Evolutionary conservation across 1,140 invertebrate species (phyloP).

Genomic region (Bombus picipes): DNA sequence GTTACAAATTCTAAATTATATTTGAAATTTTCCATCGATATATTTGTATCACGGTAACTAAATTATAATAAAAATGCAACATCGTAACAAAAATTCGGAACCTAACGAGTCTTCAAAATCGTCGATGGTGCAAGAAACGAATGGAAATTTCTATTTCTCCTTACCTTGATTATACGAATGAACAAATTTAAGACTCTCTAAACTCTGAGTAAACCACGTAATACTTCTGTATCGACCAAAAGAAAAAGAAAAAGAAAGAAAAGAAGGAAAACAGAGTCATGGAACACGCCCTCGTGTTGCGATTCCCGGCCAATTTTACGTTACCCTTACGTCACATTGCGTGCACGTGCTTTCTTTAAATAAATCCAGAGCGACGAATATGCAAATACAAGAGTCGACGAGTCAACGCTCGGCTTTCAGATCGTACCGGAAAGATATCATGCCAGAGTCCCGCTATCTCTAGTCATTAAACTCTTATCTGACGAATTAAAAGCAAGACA

Average conservation of each 20-base stretch:
- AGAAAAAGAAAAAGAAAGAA: neutral
- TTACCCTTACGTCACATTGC: constrained; percentile 6
- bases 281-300: neutral
- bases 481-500: constrained; percentile 18
- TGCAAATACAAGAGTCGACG: constrained; percentile 27
- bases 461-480: constrained; percentile 44
- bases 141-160: neutral
- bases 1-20: neutral
- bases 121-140: neutral
- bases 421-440: constrained; percentile 29
- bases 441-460: constrained; percentile 23
- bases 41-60: neutral
- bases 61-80: neutral
- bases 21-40: neutral
- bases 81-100: neutral
- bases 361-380: constrained; percentile 20
- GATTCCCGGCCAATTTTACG: neutral
- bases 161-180: neutral
- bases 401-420: constrained; percentile 12
- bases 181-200: neutral
- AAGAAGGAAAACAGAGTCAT: neutral
- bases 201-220: neutral
- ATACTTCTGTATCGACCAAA: neutral
- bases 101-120: neutral
- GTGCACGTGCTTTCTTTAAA: constrained; percentile 16